Conservation (phyloP, 1,140 invertebrate species). For the Orchesella cincta region DNA sequence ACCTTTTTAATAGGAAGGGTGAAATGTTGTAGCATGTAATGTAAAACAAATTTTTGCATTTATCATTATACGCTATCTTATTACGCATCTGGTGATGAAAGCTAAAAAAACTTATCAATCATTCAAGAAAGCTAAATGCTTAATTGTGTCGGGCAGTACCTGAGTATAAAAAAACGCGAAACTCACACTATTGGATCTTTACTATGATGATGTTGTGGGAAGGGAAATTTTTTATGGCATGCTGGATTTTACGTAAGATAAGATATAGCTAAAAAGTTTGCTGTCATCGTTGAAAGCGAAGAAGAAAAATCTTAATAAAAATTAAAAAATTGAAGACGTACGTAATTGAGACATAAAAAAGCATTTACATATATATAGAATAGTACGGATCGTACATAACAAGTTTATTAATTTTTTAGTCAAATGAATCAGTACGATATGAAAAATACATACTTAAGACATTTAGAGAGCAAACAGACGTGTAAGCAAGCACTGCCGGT, state of each 20-base stretch:
- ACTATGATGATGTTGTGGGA: neutral
- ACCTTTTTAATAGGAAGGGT: no score
- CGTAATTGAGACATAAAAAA: neutral
- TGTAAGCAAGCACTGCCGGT: slow-evolving; percentile 23
- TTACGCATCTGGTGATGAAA: slow-evolving; percentile 8
- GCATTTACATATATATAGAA: slow-evolving; percentile 10
- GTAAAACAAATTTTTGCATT: neutral
- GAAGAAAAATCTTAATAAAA: neutral
- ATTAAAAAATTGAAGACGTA: neutral
- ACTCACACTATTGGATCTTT: neutral
- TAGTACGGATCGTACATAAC: neutral
- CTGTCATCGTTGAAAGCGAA: neutral
- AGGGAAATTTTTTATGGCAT: no score
- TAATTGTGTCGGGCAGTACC: slow-evolving; percentile 23
- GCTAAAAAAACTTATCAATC: slow-evolving; percentile 17
- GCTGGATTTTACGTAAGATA: neutral
- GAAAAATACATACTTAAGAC: neutral
- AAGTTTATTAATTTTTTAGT: slow-evolving; percentile 29
- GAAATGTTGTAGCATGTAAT: no score
- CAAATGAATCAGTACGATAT: slow-evolving; percentile 4
- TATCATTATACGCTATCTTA: neutral
- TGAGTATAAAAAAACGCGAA: slow-evolving; percentile 4
- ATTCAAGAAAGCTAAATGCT: neutral
- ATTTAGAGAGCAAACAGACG: neutral
- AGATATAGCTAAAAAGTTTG: no score